Evolutionary conservation across 2,113 vertebrate genomes (phyloP).

Genomic region (Himantopus leucocephalus): DNA sequence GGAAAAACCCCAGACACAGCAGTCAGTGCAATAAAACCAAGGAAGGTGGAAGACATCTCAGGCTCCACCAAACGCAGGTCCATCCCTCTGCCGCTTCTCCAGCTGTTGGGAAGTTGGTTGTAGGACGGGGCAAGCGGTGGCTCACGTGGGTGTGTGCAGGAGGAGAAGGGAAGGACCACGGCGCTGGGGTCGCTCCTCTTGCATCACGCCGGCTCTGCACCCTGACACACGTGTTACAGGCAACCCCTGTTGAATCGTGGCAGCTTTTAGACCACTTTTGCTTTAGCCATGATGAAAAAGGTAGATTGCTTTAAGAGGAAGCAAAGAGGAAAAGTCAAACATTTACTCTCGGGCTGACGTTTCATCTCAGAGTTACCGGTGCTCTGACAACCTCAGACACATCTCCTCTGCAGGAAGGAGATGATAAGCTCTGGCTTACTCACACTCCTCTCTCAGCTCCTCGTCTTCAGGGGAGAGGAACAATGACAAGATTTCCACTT

Average conservation of each 20-base stretch:
- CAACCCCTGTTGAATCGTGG: not conserved
- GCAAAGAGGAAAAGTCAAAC: not conserved
- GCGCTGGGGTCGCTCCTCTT: fast-evolving
- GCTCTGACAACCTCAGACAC: not conserved
- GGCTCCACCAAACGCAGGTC: fast-evolving
- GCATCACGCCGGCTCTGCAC: not conserved
- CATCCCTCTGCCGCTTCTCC: not conserved
- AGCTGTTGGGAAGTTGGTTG: not conserved
- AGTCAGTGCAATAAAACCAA: not conserved
- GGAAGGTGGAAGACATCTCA: not conserved
- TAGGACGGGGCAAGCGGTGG: not conserved
- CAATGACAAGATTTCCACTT: conserved; percentile 20
- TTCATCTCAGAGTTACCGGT: not conserved
- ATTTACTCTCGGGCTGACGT: not conserved
- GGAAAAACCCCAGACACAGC: not conserved
- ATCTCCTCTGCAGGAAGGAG: not conserved
- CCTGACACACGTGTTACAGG: too few relatives aligned
- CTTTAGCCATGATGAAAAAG: not conserved
- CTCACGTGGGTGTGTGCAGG: not conserved
- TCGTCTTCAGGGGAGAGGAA: not conserved
- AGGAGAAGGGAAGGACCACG: not conserved
- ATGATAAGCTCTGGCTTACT: not conserved
- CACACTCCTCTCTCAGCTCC: not conserved
- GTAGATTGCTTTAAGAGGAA: not conserved
- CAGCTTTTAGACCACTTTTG: not conserved